phyloP scores from a whole-genome alignment of 1,140 invertebrate genomes.

The Drosophila teissieri region DNA sequence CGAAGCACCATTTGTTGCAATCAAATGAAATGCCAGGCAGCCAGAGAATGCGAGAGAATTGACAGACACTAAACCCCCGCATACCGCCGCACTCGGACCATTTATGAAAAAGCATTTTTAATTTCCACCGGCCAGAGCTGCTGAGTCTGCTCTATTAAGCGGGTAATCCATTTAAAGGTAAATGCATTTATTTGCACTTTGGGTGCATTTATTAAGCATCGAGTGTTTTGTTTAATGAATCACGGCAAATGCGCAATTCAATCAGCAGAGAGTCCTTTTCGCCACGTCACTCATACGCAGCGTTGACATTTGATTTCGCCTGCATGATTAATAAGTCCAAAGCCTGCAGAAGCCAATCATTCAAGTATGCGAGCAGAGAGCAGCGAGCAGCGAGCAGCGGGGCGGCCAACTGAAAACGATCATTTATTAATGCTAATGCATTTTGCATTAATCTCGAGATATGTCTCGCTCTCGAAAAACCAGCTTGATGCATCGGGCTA shows the following conservation, averaged over 20 bases:
- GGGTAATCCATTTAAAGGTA: slow-evolving; percentile 68
- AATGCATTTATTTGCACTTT: slow-evolving; percentile 59
- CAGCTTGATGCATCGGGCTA: slow-evolving; percentile 55
- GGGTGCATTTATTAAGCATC: slow-evolving; percentile 49
- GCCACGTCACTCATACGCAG: slow-evolving; percentile 45
- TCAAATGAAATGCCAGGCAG: slow-evolving; percentile 68
- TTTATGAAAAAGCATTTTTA: slow-evolving; percentile 57
- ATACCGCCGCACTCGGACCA: slow-evolving; percentile 3
- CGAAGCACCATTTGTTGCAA: slow-evolving; percentile 68
- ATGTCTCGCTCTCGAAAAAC: slow-evolving; percentile 45
- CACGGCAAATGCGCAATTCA: slow-evolving; percentile 29
- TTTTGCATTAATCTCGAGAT: slow-evolving; percentile 65
- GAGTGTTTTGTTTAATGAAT: slow-evolving; percentile 58
- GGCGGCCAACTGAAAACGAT: slow-evolving; percentile 15
- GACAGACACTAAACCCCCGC: slow-evolving; percentile 46
- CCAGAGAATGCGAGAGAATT: slow-evolving; percentile 25
- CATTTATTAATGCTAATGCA: slow-evolving; percentile 76
- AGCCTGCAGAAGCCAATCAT: slow-evolving; percentile 17
- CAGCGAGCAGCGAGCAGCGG: not conserved
- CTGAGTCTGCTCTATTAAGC: slow-evolving; percentile 56
- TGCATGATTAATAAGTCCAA: slow-evolving; percentile 25
- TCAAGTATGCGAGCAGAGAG: slow-evolving; percentile 21
- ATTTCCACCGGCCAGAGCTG: slow-evolving; percentile 28
- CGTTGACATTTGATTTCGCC: slow-evolving; percentile 33
- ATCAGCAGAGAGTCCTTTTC: slow-evolving; percentile 16